phyloP scores from a whole-genome alignment of 2,113 vertebrate species.

The Thomomys bottae region DNA sequence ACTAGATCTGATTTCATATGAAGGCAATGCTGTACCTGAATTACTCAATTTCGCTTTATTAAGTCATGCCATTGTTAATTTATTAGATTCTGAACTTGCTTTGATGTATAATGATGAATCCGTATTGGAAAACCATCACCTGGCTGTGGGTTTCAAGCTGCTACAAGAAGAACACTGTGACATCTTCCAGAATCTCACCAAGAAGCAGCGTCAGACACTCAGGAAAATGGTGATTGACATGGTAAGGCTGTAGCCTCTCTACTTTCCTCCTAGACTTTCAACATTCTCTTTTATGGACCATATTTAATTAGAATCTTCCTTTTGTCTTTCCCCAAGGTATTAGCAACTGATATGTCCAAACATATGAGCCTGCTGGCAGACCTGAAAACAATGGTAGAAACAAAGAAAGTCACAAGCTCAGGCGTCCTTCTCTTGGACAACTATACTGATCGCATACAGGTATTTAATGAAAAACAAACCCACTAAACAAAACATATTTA shows the following conservation, averaged over 20 bases:
- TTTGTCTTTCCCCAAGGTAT: constrained; percentile 86
- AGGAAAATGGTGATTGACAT: constrained; percentile 99
- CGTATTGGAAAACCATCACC: constrained; percentile 98
- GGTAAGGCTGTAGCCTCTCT: constrained; percentile 84
- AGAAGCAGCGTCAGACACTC: constrained; percentile 95
- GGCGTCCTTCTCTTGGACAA: constrained; percentile 97
- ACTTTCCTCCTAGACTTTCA: neutral
- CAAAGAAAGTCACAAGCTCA: constrained; percentile 98
- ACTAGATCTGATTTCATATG: constrained; percentile 11
- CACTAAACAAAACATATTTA: neutral
- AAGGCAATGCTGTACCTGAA: neutral
- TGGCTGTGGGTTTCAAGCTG: constrained; percentile 97
- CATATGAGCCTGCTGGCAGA: constrained; percentile 98
- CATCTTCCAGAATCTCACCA: constrained; percentile 98
- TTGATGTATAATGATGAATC: constrained; percentile 99
- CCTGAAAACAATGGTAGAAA: constrained; percentile 99
- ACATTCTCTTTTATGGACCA: fast-evolving
- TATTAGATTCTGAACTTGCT: constrained; percentile 95
- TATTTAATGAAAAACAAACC: constrained; percentile 69
- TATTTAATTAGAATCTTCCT: neutral
- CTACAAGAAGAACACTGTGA: constrained; percentile 98
- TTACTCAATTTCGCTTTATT: neutral
- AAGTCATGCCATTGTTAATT: neutral
- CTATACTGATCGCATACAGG: constrained; percentile 98
- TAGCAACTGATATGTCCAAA: constrained; percentile 99